Conservation (phyloP, 2,113 vertebrate species). For the Felis catus region F.catus_Fca126_mat1.0 CM031426.1:47399001-47399500, state of each 20-base stretch:
- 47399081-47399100: not conserved
- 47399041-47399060: not conserved
- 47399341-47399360: conserved; percentile 97
- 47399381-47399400: conserved; percentile 96
- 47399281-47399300: conserved; percentile 96
- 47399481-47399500: not conserved
- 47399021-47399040: conserved; percentile 6
- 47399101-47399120: not conserved
- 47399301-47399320: conserved; percentile 96
- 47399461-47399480: conserved; percentile 39
- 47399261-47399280: conserved; percentile 95
- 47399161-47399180: not conserved
- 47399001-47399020: not conserved
- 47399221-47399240: conserved; percentile 11
- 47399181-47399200: not conserved
- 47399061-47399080: not conserved
- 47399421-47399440: conserved; percentile 63
- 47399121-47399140: conserved; percentile 12
- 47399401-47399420: conserved; percentile 98
- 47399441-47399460: conserved; percentile 42
- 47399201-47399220: not conserved
- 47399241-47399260: conserved; percentile 92
- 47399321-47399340: conserved; percentile 97
- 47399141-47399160: conserved; percentile 24
- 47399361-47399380: conserved; percentile 97